These are phyloP conservation scores for Neodiprion pinetum DNA, from an alignment of 1,140 invertebrate species.

Conservation along the genomic window DNA sequence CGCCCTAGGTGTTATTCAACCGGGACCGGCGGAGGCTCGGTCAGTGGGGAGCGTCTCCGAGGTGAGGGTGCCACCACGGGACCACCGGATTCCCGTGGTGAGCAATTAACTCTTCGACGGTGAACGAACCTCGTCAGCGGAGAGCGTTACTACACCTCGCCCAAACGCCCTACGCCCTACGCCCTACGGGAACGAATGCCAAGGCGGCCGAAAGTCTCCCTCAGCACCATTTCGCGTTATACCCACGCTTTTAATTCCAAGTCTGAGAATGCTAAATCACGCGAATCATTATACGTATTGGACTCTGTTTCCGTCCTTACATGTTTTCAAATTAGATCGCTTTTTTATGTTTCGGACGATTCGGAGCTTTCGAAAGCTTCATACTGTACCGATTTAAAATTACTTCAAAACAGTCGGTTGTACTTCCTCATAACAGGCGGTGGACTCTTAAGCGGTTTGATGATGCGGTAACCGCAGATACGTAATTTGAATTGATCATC, in stretches of 20 bases:
- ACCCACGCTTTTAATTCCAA: neutral
- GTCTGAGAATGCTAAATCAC: neutral
- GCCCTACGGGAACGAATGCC: neutral
- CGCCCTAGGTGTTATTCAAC: neutral
- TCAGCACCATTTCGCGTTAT: neutral
- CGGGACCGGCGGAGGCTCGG: neutral
- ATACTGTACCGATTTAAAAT: no score
- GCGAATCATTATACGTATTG: neutral
- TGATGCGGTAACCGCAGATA: no score
- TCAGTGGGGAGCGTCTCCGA: neutral
- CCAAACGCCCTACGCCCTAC: neutral
- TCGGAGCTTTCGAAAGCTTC: no score
- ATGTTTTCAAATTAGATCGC: no score
- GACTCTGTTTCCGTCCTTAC: no score
- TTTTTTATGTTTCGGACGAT: no score
- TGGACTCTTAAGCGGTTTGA: no score
- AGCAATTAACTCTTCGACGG: conserved; percentile 1
- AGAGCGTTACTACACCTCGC: neutral
- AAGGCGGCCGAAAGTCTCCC: neutral
- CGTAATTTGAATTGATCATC: no score
- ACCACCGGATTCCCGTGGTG: conserved; percentile 3
- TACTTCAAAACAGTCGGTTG: no score
- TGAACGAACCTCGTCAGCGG: neutral
- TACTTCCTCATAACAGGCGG: no score
- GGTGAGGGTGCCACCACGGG: conserved; percentile 3